A percentile compares a stretch with the other conserved stretches of the same genome.
Evolutionary conservation across 2,113 vertebrate genomes (phyloP).

Genomic region (Nannobrachium achirus): DNA sequence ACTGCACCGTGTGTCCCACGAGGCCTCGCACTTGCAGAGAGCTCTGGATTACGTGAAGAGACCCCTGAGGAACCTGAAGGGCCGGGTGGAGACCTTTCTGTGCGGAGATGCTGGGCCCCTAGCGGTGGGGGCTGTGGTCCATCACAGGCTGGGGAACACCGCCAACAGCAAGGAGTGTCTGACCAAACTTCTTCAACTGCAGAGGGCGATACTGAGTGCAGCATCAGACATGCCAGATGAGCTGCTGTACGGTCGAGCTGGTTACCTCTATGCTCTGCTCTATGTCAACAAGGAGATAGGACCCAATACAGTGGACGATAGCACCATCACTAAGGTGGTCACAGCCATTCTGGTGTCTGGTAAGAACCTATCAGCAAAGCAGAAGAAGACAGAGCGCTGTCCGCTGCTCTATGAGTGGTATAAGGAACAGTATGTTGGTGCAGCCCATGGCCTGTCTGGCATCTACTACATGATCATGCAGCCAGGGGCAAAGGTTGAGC

Average conservation of each 20-base stretch:
- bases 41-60: slow-evolving; percentile 94
- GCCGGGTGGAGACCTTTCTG: slow-evolving; percentile 92
- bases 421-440: slow-evolving; percentile 94
- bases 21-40: slow-evolving; percentile 86
- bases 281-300: slow-evolving; percentile 91
- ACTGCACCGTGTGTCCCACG: slow-evolving; percentile 82
- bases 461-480: slow-evolving; percentile 96
- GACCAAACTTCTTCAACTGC: slow-evolving; percentile 89
- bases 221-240: slow-evolving; percentile 93
- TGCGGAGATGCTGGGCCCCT: slow-evolving; percentile 94
- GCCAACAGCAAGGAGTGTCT: slow-evolving; percentile 89
- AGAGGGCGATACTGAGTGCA: slow-evolving; percentile 80
- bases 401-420: slow-evolving; percentile 97
- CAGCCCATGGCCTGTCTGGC: slow-evolving; percentile 92
- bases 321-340: slow-evolving; percentile 86
- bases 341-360: slow-evolving; percentile 90
- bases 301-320: slow-evolving; percentile 82
- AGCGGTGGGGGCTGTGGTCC: slow-evolving; percentile 91
- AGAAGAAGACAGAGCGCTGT: slow-evolving; percentile 91
- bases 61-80: slow-evolving; percentile 89
- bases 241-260: slow-evolving; percentile 91
- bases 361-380: slow-evolving; percentile 87
- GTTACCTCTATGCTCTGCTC: slow-evolving; percentile 92
- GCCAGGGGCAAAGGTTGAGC: slow-evolving; percentile 86
- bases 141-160: slow-evolving; percentile 87